Percentiles rank a stretch among this genome's conserved stretches.
Conservation (phyloP, 2,888 invertebrate species). For the Leptura quadrifasciata region DNA sequence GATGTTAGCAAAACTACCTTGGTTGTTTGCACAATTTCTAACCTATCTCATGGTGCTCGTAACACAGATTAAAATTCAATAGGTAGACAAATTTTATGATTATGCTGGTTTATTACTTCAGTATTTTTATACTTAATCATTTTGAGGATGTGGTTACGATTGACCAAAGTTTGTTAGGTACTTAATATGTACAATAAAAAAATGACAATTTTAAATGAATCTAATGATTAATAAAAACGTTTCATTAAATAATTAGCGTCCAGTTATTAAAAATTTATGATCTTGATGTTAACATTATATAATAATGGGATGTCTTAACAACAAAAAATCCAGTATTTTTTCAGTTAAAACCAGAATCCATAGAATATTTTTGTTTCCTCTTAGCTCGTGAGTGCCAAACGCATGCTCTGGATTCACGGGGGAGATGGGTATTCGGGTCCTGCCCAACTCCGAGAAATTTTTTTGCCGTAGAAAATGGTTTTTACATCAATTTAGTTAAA, state of each 20-base stretch:
- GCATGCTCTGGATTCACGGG: neutral
- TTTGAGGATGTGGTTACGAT: neutral
- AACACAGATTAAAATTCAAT: neutral
- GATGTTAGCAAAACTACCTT: neutral
- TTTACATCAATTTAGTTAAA: too few relatives aligned
- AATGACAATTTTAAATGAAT: neutral
- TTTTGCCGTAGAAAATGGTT: too few relatives aligned
- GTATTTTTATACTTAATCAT: neutral
- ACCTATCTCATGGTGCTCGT: conserved; percentile 30
- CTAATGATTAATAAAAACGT: neutral
- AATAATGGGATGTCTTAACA: neutral
- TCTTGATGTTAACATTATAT: conserved; percentile 2
- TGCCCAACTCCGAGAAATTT: neutral
- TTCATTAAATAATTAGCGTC: neutral
- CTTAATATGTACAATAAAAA: neutral
- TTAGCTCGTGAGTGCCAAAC: neutral
- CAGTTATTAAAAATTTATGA: neutral
- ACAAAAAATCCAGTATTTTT: neutral
- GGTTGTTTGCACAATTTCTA: conserved; percentile 18
- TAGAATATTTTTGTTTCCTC: neutral
- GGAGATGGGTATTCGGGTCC: neutral
- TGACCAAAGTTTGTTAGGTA: neutral
- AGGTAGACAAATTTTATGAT: neutral
- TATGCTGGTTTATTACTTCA: neutral
- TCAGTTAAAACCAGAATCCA: neutral